Base-by-base conservation (phyloP, 2,797 vertebrate species). In the Helarctos malayanus region DNA sequence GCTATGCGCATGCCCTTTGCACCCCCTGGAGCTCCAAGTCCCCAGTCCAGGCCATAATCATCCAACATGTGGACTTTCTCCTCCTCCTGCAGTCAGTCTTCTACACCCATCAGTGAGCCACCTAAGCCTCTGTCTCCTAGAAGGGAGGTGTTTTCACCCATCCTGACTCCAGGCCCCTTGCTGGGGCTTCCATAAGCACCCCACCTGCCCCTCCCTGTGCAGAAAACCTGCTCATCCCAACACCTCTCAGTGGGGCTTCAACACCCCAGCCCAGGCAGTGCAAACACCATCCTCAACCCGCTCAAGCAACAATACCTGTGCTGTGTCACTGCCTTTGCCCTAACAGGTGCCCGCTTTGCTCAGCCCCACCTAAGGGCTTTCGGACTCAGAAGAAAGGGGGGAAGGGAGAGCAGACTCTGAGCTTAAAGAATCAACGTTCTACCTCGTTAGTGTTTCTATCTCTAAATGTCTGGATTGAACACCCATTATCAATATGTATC, bases 11-110 rank as follows among this genome's bases (percentile, higher is more conserved):
- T 13, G 41, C 29, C n/a, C 41, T 86, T 23, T 47, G 23, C 27
- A 38, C 12, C 7, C 23, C 16, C 25, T 61, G 29, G 4, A 87
- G 16, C 14, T 45, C 47, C 23, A 63, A 8, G 1, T 41, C 54
- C 12, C 0, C 19, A 2, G 1, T 6, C 21, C 29, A 21, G n/a
- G 7, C 2, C 59, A 5, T 12, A 25, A 7, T 52, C 57, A 49
- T 13, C 27, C 27, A 14, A 29, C 18, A 27, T 0, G 10, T 49
- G 54, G 52, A 73, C 61, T 56, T 49, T 71, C 21, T 75, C 11
- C 27, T 45, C 4, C 25, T 80, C 45, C 10, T 12, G 3, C 3
- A 16, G 3, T 18, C 3, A 1, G n/a, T 71, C 10, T 56, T 75
- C 41, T 87, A 27, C 0, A 56, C 4, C 23, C 41, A n/a, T n/a